phyloP scores from a whole-genome alignment of 2,113 vertebrate genomes.

The Herpetotheres cachinnans region DNA sequence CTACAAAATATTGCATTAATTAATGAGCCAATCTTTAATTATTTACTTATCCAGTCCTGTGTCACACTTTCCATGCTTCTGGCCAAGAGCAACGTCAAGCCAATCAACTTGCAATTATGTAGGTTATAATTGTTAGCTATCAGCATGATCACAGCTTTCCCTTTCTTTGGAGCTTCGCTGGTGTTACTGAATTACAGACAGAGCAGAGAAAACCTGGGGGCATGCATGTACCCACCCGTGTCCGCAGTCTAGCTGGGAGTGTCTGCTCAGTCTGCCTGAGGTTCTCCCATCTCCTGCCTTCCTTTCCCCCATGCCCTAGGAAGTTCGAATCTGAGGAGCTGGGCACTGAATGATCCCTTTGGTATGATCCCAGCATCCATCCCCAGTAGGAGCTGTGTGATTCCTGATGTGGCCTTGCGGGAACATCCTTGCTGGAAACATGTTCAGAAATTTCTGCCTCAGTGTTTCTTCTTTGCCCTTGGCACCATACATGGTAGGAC shows the following conservation, averaged over 20 bases:
- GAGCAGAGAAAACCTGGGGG: background rate
- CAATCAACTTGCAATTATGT: background rate
- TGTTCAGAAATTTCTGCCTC: background rate
- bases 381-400: background rate
- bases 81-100: background rate
- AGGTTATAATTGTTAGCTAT: background rate
- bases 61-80: background rate
- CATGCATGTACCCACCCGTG: background rate
- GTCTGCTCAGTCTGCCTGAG: background rate
- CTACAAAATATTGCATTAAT: background rate
- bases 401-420: background rate
- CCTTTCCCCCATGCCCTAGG: too few species aligned
- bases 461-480: background rate
- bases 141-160: background rate
- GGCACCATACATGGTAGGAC: fast-evolving
- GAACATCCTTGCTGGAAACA: background rate
- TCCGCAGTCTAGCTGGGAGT: too few species aligned
- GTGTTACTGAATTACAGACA: background rate
- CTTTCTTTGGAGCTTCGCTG: background rate
- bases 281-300: background rate
- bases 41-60: background rate
- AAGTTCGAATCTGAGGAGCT: background rate
- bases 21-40: background rate
- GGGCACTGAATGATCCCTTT: background rate
- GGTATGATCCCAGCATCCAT: background rate